Percentiles rank a stretch among this genome's conserved stretches.
These are phyloP conservation scores for Salvelinus alpinus DNA, from an alignment of 2,113 vertebrate genomes.

Conservation along the genomic window DNA sequence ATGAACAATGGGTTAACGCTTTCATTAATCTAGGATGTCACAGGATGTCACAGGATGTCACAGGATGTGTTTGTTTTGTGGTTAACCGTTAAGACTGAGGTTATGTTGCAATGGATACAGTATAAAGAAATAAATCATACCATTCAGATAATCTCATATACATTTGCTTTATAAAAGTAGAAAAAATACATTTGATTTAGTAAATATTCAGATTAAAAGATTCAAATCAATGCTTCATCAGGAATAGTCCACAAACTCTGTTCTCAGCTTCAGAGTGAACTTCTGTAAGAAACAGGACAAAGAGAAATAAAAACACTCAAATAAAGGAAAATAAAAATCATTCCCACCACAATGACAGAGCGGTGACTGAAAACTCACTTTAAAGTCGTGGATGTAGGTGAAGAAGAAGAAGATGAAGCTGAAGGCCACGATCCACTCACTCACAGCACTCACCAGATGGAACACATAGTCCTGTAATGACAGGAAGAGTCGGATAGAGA, in stretches of 20 bases:
- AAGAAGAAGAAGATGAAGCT: conserved; percentile 92
- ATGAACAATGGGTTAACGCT: not conserved
- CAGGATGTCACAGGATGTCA: conserved; percentile 18
- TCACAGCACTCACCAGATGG: conserved; percentile 80
- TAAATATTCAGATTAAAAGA: not conserved
- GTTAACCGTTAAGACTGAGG: conserved; percentile 37
- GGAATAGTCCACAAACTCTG: conserved; percentile 25
- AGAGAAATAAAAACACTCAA: not conserved
- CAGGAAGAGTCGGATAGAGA: conserved; percentile 12
- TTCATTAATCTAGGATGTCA: not conserved
- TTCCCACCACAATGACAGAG: not conserved
- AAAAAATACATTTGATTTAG: conserved; percentile 5
- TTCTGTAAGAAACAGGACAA: conserved; percentile 46
- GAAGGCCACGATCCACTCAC: conserved; percentile 93
- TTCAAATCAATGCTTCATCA: conserved; percentile 3
- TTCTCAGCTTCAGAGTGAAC: conserved; percentile 61
- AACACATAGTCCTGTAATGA: conserved; percentile 72
- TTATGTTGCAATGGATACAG: not conserved
- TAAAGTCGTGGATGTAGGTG: conserved; percentile 91
- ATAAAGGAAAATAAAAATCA: not conserved
- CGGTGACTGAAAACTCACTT: conserved; percentile 74
- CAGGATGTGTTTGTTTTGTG: conserved; percentile 33
- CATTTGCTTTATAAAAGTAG: not conserved
- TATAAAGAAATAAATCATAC: not conserved
- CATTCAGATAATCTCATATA: not conserved